phyloP scores from a whole-genome alignment of 2,797 vertebrate species.

The Phoxinus dragarum region DNA sequence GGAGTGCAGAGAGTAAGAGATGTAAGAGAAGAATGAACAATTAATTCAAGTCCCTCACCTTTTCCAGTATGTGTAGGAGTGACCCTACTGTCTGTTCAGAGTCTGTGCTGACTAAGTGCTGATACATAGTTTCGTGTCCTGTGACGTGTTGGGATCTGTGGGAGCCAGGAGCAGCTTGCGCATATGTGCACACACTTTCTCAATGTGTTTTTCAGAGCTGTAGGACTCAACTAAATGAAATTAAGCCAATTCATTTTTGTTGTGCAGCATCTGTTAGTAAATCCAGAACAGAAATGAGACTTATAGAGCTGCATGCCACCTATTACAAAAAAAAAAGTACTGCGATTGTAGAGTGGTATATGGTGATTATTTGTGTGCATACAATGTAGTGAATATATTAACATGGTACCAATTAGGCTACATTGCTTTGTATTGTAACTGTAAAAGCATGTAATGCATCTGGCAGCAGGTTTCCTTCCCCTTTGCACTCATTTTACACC shows the following conservation, averaged over 20 bases:
- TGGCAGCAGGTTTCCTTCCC: not conserved
- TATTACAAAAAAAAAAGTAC: not conserved
- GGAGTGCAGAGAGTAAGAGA: not conserved
- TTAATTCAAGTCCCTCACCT: not conserved
- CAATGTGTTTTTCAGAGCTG: slow-evolving; percentile 23
- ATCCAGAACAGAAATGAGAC: slow-evolving; percentile 10
- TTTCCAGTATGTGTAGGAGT: not conserved
- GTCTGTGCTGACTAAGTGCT: not conserved
- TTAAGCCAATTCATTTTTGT: slow-evolving; percentile 10
- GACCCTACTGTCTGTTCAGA: slow-evolving; percentile 19
- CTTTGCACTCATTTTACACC: not conserved
- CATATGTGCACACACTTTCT: slow-evolving; percentile 25
- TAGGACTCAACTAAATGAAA: slow-evolving; percentile 1
- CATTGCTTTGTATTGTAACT: not conserved
- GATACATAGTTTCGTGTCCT: not conserved
- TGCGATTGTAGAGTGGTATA: not conserved
- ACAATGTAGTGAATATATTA: too few species aligned
- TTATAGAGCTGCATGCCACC: not conserved
- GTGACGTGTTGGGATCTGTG: not conserved
- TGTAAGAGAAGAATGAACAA: not conserved
- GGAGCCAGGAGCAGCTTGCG: slow-evolving; percentile 23
- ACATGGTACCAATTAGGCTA: not conserved
- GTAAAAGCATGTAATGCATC: not conserved
- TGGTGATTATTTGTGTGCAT: not conserved
- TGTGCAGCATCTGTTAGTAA: slow-evolving; percentile 6